These are phyloP conservation scores for Anarrhichthys ocellatus DNA, from an alignment of 2,113 vertebrate genomes.

Conservation along the genomic window DNA sequence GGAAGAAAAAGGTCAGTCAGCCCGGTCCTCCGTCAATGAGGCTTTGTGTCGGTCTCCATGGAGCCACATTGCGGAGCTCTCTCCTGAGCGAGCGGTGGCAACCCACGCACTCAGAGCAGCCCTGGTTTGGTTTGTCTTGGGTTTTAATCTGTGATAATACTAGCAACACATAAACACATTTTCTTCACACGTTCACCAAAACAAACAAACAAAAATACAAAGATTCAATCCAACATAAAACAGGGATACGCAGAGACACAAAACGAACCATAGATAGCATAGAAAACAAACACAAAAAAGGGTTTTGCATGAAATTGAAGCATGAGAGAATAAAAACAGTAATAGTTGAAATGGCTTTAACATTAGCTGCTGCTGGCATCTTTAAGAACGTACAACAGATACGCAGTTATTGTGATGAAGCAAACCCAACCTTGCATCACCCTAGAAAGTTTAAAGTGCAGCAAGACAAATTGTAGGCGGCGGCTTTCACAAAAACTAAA, in stretches of 20 bases:
- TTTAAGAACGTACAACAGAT: not conserved
- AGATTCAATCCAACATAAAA: not conserved
- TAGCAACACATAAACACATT: not conserved
- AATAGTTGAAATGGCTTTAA: not conserved
- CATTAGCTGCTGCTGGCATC: not conserved
- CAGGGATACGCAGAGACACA: not conserved
- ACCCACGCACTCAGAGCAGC: slow-evolving; percentile 47
- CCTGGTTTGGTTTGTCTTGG: not conserved
- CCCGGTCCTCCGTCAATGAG: slow-evolving; percentile 65
- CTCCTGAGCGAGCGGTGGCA: slow-evolving; percentile 43
- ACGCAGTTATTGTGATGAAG: not conserved
- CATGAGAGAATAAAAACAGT: not conserved
- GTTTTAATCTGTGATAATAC: not conserved
- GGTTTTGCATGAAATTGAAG: not conserved
- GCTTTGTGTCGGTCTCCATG: slow-evolving; percentile 75
- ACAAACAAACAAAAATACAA: not conserved
- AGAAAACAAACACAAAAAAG: not conserved
- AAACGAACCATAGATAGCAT: not conserved
- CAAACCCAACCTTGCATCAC: not conserved
- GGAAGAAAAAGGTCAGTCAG: slow-evolving; percentile 29
- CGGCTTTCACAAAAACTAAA: not conserved
- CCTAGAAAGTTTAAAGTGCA: not conserved
- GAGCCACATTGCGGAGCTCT: slow-evolving; percentile 50
- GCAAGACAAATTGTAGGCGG: not conserved
- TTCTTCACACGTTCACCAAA: not conserved